Percentiles rank a stretch among this genome's conserved stretches.
Evolutionary conservation across 2,113 vertebrate species (phyloP).

Genomic region (Mustelus asterias): DNA sequence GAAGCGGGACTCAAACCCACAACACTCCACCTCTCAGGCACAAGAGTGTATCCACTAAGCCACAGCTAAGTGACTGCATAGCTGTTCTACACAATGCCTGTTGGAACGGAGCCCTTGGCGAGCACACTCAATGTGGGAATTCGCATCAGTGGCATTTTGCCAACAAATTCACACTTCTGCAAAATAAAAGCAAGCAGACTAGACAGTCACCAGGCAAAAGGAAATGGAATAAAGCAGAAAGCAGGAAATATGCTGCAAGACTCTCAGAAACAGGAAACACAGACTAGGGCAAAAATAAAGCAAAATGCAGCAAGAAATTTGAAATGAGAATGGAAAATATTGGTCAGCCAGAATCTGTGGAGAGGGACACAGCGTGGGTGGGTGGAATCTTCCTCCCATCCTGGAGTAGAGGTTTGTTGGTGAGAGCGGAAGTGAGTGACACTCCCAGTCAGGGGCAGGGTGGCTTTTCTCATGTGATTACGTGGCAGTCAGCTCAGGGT

Average conservation of each 20-base stretch:
- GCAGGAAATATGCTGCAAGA: neutral
- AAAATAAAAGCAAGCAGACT: neutral
- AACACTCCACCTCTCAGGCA: too few relatives aligned
- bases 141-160: neutral
- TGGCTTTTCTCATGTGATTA: too few relatives aligned
- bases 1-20: too few relatives aligned
- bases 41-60: too few relatives aligned
- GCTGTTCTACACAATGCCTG: neutral
- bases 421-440: too few relatives aligned
- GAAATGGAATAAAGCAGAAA: neutral
- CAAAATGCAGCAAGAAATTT: neutral
- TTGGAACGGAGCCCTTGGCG: neutral
- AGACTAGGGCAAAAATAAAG: neutral
- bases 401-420: too few relatives aligned
- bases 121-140: neutral
- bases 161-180: neutral
- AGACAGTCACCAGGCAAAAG: neutral
- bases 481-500: too few relatives aligned
- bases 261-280: neutral
- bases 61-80: too few relatives aligned
- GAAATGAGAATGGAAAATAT: neutral
- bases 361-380: too few relatives aligned
- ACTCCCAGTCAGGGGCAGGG: too few relatives aligned
- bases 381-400: too few relatives aligned
- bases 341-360: too few relatives aligned